Evolutionary conservation across 2,113 vertebrate genomes (phyloP).

Genomic region (Empidonax traillii): DNA sequence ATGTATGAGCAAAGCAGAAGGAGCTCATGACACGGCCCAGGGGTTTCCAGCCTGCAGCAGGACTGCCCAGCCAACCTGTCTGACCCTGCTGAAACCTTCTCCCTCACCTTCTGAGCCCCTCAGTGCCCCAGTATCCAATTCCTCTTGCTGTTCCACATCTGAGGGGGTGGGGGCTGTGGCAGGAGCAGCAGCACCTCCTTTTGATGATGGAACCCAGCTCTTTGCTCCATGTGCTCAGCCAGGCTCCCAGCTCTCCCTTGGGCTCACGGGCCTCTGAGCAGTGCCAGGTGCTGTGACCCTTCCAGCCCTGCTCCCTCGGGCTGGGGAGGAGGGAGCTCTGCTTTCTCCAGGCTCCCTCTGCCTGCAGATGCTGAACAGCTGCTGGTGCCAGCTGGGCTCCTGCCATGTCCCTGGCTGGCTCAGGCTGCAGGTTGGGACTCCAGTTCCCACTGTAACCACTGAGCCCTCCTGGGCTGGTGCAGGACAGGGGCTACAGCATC

Average conservation of each 20-base stretch:
- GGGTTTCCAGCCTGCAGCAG: background rate
- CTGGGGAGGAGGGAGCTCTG: background rate
- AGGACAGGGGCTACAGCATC: background rate
- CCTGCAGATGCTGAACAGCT: background rate
- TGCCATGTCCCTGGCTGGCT: background rate
- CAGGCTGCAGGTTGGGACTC: background rate
- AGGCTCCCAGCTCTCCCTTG: background rate
- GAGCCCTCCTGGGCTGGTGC: background rate
- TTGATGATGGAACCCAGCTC: fast-evolving
- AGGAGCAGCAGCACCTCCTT: background rate
- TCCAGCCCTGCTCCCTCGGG: background rate
- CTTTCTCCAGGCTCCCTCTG: background rate
- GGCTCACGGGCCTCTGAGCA: background rate
- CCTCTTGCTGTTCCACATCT: background rate
- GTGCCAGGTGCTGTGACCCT: background rate
- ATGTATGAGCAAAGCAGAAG: background rate
- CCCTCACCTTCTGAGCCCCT: background rate
- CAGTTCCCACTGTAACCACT: background rate
- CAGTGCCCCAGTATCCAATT: background rate
- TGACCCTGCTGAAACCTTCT: background rate
- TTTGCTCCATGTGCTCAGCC: background rate
- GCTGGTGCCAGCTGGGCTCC: background rate
- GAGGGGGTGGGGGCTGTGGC: background rate
- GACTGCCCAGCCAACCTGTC: background rate
- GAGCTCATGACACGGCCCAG: background rate